These are phyloP conservation scores for Lamprologus callipterus DNA, from an alignment of 2,113 vertebrate species.

Conservation along the genomic window DNA sequence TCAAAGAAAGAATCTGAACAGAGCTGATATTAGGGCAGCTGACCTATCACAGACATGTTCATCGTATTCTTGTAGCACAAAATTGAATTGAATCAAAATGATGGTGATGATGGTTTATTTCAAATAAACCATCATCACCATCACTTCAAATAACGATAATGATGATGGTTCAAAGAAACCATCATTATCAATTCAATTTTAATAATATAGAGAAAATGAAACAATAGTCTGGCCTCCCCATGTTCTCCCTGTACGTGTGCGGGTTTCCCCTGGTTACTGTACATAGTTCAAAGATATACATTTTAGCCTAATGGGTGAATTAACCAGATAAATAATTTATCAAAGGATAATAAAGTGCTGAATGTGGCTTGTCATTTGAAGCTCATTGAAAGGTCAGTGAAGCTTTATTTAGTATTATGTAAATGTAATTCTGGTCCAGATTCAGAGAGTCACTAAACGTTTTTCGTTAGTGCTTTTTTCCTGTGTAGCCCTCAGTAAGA, in stretches of 20 bases:
- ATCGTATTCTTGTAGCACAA: neutral
- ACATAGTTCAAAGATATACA: neutral
- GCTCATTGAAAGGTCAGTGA: neutral
- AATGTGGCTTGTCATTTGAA: neutral
- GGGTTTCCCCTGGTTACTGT: neutral
- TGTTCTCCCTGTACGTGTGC: neutral
- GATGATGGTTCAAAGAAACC: neutral
- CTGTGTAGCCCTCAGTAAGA: neutral
- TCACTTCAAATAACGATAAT: neutral
- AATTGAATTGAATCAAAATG: neutral
- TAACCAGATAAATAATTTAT: neutral
- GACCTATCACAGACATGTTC: neutral
- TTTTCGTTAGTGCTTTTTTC: neutral
- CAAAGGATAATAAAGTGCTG: neutral
- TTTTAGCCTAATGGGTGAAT: neutral
- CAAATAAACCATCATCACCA: neutral
- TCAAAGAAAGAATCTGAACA: neutral
- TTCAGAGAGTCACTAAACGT: neutral
- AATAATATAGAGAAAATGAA: neutral
- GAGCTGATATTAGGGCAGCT: neutral
- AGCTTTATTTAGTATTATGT: neutral
- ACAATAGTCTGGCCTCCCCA: neutral
- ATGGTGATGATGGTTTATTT: neutral
- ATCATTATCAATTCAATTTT: neutral
- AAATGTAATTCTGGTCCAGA: neutral